Evolutionary conservation across 2,113 vertebrate species (phyloP).

Genomic region (Salvelinus sp.): DNA sequence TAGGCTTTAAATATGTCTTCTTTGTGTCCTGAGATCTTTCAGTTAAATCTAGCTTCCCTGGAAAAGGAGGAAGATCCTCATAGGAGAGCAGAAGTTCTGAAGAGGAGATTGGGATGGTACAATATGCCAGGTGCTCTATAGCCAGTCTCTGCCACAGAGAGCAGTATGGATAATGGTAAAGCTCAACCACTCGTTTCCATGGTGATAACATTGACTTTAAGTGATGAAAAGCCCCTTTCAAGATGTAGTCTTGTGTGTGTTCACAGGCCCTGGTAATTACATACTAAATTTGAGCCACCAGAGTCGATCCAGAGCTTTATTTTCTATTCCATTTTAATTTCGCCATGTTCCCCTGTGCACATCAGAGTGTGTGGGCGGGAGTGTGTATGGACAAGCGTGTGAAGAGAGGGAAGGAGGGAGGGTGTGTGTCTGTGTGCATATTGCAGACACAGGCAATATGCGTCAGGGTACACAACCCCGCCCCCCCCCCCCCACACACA

Average conservation of each 20-base stretch:
- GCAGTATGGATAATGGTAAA: conserved; percentile 34
- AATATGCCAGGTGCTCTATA: conserved; percentile 12
- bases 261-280: conserved; percentile 50
- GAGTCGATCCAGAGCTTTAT: conserved; percentile 38
- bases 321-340: conserved; percentile 30
- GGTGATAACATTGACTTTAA: conserved; percentile 59
- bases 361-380: conserved; percentile 3
- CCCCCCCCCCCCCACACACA: conserved; percentile 4
- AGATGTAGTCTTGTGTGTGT: conserved; percentile 48
- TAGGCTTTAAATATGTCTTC: conserved; percentile 56
- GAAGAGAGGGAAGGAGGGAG: not conserved
- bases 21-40: conserved; percentile 66
- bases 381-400: conserved; percentile 3
- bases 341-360: not conserved
- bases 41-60: conserved; percentile 23
- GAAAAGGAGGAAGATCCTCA: conserved; percentile 33
- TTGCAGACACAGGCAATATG: not conserved
- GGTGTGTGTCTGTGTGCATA: not conserved
- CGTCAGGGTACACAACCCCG: not conserved
- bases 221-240: conserved; percentile 52
- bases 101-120: conserved; percentile 20
- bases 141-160: conserved; percentile 7
- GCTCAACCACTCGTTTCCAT: conserved; percentile 48
- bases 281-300: conserved; percentile 54
- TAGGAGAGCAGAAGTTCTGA: conserved; percentile 51